Percentiles rank a stretch among this genome's conserved stretches.
phyloP scores from a whole-genome alignment of 2,113 vertebrate species.

The Melospiza melodia region DNA sequence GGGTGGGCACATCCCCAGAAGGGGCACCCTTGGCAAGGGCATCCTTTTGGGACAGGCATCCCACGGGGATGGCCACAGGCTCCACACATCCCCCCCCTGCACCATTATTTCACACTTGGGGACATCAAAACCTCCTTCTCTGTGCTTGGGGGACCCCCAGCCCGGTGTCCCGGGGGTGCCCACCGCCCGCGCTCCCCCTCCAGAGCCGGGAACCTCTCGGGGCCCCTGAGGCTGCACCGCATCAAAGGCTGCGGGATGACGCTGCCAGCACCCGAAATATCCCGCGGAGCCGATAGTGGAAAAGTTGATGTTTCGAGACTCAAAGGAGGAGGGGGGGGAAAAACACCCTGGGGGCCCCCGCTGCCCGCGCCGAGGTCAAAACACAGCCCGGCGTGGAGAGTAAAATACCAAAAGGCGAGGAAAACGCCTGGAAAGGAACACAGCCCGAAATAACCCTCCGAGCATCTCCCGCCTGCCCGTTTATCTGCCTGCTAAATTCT shows the following conservation, averaged over 20 bases:
- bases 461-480: constrained; percentile 54
- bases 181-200: neutral
- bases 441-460: constrained; percentile 55
- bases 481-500: constrained; percentile 67
- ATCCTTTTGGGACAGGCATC: neutral
- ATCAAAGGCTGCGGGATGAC: constrained; percentile 45
- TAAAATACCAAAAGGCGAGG: constrained; percentile 13
- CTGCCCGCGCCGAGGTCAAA: constrained; percentile 6
- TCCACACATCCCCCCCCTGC: accelerated
- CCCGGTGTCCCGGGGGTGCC: neutral
- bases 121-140: neutral
- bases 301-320: constrained; percentile 53
- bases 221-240: neutral
- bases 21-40: too few relatives aligned
- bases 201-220: neutral
- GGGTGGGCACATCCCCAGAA: too few relatives aligned
- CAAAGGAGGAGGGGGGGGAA: neutral
- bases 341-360: neutral
- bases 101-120: accelerated
- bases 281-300: constrained; percentile 31
- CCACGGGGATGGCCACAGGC: accelerated
- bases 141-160: neutral
- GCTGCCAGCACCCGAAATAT: constrained; percentile 35
- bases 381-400: constrained; percentile 20
- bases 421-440: constrained; percentile 63